These are phyloP conservation scores for Trichonephila clavipes DNA, from an alignment of 1,140 invertebrate species.

Conservation along the genomic window DNA sequence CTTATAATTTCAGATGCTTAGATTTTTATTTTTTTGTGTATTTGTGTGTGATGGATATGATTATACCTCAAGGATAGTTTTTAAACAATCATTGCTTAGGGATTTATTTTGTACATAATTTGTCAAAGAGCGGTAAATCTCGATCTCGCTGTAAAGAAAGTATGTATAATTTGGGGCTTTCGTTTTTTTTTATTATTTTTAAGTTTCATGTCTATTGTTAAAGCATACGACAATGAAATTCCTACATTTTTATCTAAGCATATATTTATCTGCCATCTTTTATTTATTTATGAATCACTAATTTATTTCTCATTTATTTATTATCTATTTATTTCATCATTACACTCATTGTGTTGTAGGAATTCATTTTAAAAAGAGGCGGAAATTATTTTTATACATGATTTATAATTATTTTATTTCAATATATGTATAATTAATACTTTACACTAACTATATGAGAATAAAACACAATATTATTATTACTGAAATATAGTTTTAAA, in stretches of 20 bases:
- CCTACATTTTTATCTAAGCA: background rate
- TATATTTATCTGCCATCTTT: background rate
- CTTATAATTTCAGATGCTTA: background rate
- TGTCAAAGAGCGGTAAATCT: background rate
- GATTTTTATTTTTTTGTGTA: background rate
- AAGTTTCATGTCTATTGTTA: background rate
- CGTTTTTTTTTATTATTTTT: background rate
- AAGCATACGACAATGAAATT: background rate
- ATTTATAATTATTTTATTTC: too few species aligned
- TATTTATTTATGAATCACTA: background rate
- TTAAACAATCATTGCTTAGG: background rate
- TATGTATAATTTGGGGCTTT: background rate
- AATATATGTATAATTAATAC: too few species aligned
- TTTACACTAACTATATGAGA: too few species aligned
- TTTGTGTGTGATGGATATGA: slow-evolving; percentile 1
- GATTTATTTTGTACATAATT: background rate
- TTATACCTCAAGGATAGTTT: background rate
- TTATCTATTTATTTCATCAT: slow-evolving; percentile 9
- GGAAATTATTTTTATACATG: too few species aligned
- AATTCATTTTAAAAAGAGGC: background rate
- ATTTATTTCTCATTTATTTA: slow-evolving; percentile 20
- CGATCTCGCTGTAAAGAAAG: background rate
- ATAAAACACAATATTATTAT: too few species aligned
- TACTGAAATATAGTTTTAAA: too few species aligned
- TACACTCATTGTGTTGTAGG: background rate